Conservation (phyloP, 2,797 vertebrate genomes). For the Mareca penelope region DNA sequence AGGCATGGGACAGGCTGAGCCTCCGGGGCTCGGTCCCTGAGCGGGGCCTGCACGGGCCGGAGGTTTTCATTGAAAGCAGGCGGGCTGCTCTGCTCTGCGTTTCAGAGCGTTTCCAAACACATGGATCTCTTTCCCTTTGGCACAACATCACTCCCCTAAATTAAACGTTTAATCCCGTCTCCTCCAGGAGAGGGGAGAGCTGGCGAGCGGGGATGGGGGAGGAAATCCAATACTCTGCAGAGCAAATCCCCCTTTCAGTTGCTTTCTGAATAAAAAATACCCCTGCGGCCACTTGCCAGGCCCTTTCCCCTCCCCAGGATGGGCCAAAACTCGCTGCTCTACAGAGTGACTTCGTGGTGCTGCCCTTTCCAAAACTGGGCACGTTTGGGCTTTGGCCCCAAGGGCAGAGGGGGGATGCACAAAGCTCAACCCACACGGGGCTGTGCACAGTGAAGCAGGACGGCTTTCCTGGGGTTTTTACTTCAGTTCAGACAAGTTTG, state of each 20-base stretch:
- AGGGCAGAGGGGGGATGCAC: rapidly evolving
- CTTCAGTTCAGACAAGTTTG: not conserved
- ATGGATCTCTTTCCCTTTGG: not conserved
- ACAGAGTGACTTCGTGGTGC: rapidly evolving
- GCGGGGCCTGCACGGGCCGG: not conserved
- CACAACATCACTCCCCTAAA: not conserved
- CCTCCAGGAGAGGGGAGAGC: not conserved
- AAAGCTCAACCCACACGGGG: rapidly evolving
- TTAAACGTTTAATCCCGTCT: not conserved
- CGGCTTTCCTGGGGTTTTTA: not conserved
- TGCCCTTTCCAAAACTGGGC: not conserved
- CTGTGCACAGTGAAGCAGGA: rapidly evolving
- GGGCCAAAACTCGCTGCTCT: not conserved
- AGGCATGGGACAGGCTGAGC: not conserved
- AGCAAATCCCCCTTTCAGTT: not conserved
- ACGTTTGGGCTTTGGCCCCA: not conserved
- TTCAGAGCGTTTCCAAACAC: not conserved
- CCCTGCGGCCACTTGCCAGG: not conserved
- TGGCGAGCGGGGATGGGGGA: not conserved
- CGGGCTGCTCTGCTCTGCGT: not conserved
- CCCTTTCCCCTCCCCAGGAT: not conserved
- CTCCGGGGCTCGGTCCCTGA: not conserved
- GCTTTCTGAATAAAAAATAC: not conserved
- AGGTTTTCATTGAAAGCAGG: not conserved
- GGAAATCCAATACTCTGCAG: not conserved